These are phyloP conservation scores for Lepus timidus DNA, from an alignment of 2,113 vertebrate genomes.

Conservation along the genomic window DNA sequence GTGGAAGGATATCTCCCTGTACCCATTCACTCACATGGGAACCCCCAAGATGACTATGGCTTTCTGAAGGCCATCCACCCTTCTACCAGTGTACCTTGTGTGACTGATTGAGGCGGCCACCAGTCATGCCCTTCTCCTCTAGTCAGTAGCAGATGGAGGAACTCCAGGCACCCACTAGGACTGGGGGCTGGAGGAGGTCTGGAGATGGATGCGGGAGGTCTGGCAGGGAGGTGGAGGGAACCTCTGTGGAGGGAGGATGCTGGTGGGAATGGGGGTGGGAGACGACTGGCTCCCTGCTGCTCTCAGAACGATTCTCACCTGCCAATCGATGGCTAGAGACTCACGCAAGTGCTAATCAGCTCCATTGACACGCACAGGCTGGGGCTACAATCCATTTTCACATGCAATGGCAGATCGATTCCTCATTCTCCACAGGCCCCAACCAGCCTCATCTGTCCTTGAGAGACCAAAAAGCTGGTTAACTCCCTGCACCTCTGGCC, in stretches of 20 bases:
- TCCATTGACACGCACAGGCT: conserved; percentile 75
- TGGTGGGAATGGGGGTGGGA: background rate
- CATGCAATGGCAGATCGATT: conserved; percentile 85
- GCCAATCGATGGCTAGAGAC: conserved; percentile 80
- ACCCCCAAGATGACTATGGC: background rate
- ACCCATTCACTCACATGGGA: background rate
- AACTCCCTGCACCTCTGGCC: conserved; percentile 43
- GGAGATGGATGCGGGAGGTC: background rate
- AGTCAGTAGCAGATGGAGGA: background rate
- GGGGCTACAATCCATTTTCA: conserved; percentile 88
- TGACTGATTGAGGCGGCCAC: background rate
- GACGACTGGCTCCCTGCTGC: conserved; percentile 75
- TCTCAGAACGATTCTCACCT: conserved; percentile 84
- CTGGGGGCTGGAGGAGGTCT: background rate
- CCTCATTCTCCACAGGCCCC: conserved; percentile 75
- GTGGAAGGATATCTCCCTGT: no score
- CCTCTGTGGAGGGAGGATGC: conserved; percentile 34
- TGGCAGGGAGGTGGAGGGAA: background rate
- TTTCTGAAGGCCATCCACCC: background rate
- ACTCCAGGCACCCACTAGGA: background rate
- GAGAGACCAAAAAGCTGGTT: conserved; percentile 58
- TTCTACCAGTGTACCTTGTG: background rate
- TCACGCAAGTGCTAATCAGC: conserved; percentile 83
- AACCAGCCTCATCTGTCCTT: conserved; percentile 57
- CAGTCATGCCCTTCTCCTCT: background rate